phyloP scores from a whole-genome alignment of 1,140 invertebrate genomes.

The Drosophila seguyi region DNA sequence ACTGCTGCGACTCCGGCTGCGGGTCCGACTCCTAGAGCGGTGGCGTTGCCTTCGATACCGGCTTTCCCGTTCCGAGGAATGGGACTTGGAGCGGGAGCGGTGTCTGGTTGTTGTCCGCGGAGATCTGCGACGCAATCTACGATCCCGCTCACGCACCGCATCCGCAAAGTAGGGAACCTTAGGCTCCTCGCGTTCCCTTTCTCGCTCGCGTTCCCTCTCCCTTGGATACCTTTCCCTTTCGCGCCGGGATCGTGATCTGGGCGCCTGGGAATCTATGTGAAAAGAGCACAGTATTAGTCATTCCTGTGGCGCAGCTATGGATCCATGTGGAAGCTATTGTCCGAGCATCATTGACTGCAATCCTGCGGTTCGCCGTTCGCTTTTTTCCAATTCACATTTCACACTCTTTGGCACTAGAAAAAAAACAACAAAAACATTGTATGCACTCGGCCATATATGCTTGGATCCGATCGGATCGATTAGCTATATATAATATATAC shows the following conservation, averaged over 20 bases:
- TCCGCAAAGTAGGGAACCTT: slow-evolving; percentile 70
- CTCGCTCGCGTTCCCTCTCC: slow-evolving; percentile 3
- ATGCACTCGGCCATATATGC: slow-evolving; percentile 33
- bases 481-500: slow-evolving; percentile 49
- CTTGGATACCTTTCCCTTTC: slow-evolving; percentile 22
- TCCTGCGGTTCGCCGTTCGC: neutral
- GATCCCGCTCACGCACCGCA: slow-evolving; percentile 47
- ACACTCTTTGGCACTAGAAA: slow-evolving; percentile 62
- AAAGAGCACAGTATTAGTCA: slow-evolving; percentile 20
- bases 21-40: slow-evolving; percentile 28
- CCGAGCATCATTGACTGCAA: slow-evolving; percentile 2
- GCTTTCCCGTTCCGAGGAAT: slow-evolving; percentile 19
- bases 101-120: slow-evolving; percentile 14
- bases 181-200: slow-evolving; percentile 3
- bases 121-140: slow-evolving; percentile 31
- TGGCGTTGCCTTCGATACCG: slow-evolving; percentile 18
- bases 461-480: neutral
- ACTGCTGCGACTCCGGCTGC: slow-evolving; percentile 25
- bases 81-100: slow-evolving; percentile 35
- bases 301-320: neutral
- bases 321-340: slow-evolving; percentile 25
- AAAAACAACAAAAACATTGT: slow-evolving; percentile 72
- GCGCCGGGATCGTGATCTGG: slow-evolving; percentile 12
- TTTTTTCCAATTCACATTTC: slow-evolving; percentile 29
- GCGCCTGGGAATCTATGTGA: slow-evolving; percentile 30